Base-by-base conservation (phyloP, 2,113 vertebrate species). In the Gasterosteus nipponicus region DNA sequence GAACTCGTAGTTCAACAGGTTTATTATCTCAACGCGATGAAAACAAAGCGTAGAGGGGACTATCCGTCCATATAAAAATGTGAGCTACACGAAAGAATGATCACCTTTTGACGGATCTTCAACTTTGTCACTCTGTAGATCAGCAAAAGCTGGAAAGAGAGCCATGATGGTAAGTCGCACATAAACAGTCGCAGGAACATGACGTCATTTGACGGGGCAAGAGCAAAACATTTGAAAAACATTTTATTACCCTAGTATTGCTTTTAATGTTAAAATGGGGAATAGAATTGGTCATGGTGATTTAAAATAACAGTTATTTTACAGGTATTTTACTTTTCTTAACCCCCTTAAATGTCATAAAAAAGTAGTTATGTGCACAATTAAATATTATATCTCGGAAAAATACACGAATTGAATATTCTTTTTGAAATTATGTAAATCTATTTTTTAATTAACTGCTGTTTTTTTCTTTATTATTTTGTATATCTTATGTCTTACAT, bases 121-220 rank as follows among this genome's bases (percentile, higher is more conserved):
- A 78, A 51, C 75, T 73, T 77, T 75, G 39, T 65, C 35, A 1
- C 4, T 67, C 10, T 60, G 56, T 1, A 58, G 60, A 65, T 74
- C 81, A 2, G 87, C 77, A 75, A 91, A 92, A 10, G 89, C 89
- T 90, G 91, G 89, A 87, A 92, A 92, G 60, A 92, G 83, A 6
- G 91, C 84, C 91, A 92, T 92, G 70, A 41, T 59, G 7, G 11
- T 11, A 3, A 3, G 60, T 73, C 59, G 73, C 79, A 69, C 5
- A 29, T 61, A 88, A 90, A 87, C 81, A 79, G 81, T 82, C 89
- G 89, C 86, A 49, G 26, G 10, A 2, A 58, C 1, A 22, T 89
- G 81, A 89, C 89, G 87, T 90, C 64, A 82, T 11, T 1, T 35
- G 33, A 38, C 58, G 16, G 15, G 22, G 5, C 11, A 15, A 6